A percentile compares a stretch with the other conserved stretches of the same genome.
Evolutionary conservation across 2,113 vertebrate species (phyloP).

Genomic region (Pygoscelis adeliae): DNA sequence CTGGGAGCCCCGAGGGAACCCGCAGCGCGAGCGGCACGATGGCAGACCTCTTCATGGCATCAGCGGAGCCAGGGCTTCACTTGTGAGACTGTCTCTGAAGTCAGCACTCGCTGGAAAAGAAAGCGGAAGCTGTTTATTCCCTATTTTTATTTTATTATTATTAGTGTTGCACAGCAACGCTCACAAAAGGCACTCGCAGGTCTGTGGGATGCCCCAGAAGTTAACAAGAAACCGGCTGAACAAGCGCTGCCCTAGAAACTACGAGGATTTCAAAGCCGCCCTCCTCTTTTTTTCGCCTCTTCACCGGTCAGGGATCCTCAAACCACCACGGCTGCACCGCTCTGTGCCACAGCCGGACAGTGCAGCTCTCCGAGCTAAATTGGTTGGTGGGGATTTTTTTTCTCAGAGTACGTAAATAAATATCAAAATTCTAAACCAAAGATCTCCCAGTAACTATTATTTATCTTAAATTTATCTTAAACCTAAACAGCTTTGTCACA

Average conservation of each 20-base stretch:
- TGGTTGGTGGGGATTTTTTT: neutral
- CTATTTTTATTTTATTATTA: neutral
- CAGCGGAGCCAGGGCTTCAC: neutral
- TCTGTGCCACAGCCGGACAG: neutral
- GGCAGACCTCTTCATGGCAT: neutral
- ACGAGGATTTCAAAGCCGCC: accelerated
- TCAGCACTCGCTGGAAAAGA: neutral
- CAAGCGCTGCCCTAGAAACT: neutral
- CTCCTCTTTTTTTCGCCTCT: neutral
- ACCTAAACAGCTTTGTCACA: slow-evolving; percentile 50
- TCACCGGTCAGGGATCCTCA: neutral
- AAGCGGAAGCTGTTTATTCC: neutral
- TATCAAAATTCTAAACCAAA: slow-evolving; percentile 25
- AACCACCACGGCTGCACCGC: neutral
- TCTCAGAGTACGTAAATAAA: slow-evolving; percentile 25
- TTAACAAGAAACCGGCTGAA: neutral
- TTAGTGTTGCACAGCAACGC: neutral
- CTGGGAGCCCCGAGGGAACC: neutral
- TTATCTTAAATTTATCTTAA: slow-evolving; percentile 34
- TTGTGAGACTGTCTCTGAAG: neutral
- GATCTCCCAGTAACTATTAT: slow-evolving; percentile 56
- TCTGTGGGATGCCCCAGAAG: neutral
- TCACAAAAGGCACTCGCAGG: neutral
- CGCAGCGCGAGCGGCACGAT: neutral
- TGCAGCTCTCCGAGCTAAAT: neutral